These are phyloP conservation scores for Chrysolina oricalcia DNA, from an alignment of 2,888 invertebrate genomes.

Conservation along the genomic window DNA sequence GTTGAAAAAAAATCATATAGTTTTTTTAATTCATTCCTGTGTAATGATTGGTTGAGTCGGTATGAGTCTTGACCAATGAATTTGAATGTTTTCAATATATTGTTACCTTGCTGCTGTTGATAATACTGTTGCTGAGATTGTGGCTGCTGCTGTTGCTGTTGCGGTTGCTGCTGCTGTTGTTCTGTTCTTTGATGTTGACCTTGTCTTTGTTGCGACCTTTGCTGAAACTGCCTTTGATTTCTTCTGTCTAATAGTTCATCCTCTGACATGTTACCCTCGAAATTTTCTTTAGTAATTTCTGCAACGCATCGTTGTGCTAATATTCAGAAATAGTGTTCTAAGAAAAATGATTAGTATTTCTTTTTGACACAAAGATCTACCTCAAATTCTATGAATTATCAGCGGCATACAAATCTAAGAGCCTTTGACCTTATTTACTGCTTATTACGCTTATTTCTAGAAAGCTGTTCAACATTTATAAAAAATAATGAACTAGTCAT, in stretches of 20 bases:
- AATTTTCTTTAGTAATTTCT: constrained; percentile 89
- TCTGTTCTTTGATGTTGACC: constrained; percentile 69
- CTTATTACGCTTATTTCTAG: constrained; percentile 39
- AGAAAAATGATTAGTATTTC: constrained; percentile 62
- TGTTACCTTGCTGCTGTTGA: constrained; percentile 63
- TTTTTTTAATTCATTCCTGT: neutral
- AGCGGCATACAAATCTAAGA: constrained; percentile 48
- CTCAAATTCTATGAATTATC: constrained; percentile 51
- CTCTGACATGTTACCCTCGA: constrained; percentile 81
- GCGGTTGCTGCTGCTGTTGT: constrained; percentile 68
- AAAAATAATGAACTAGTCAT: constrained; percentile 38
- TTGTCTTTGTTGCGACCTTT: constrained; percentile 66
- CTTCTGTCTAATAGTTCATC: constrained; percentile 76
- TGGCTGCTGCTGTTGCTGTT: constrained; percentile 70
- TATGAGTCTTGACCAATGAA: constrained; percentile 5
- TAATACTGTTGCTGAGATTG: constrained; percentile 61
- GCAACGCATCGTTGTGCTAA: constrained; percentile 71
- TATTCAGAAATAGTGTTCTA: constrained; percentile 62
- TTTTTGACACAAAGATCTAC: constrained; percentile 62
- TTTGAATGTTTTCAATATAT: constrained; percentile 33
- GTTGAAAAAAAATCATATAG: no score
- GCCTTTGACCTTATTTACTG: constrained; percentile 31
- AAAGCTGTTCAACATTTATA: constrained; percentile 46
- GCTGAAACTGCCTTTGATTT: constrained; percentile 66
- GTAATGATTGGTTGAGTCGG: neutral